Base-by-base conservation (phyloP, 2,888 invertebrate genomes). In the Heliconius ismenius region DNA sequence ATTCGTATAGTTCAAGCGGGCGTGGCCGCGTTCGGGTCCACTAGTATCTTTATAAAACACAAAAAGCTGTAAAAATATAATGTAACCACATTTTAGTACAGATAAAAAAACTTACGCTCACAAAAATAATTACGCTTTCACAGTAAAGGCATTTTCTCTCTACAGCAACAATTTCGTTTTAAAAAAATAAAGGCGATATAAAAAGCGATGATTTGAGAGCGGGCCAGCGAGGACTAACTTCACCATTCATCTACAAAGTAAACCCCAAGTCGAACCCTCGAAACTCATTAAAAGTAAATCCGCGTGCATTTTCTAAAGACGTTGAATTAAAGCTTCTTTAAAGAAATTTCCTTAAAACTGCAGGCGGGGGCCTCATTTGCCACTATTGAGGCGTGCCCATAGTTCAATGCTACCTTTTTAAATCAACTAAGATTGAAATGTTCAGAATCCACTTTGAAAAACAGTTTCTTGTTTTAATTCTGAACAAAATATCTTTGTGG, bases 211-310 rank as follows among this genome's bases (percentile, higher is more conserved):
- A 82, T 80, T 81, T 79, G 74, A 80, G 76, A 80, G 81, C 81
- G 77, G 74, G 82, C 84, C 83, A 82, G 83, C 80, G 78, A 83
- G 82, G 83, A 83, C 84, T 82, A 86, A 87, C 86, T 89, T 83
- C 84, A 83, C 88, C 84, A 90, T 92, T 92, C 88, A 90, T 91
- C 90, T 87, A 89, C 87, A 90, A 90, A 91, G 91, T 90, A 92
- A 92, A 90, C 88, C 91, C 86, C 89, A 89, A 92, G 88, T 91
- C 90, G 90, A 87, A 88, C 89, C 88, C 89, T 89, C 88, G 87
- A 90, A 93, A 93, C 92, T 94, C 93, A 93, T 94, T 94, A 93
- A 93, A 93, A 93, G 91, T 91, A 92, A 92, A 93, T 92, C 92
- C 90, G 87, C 88, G 84, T 88, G 92, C 91, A 91, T 91, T 92